A percentile compares a stretch with the other conserved stretches of the same genome.
These are phyloP conservation scores for Falco cherrug DNA, from an alignment of 2,797 vertebrate species.

Conservation along the genomic window DNA sequence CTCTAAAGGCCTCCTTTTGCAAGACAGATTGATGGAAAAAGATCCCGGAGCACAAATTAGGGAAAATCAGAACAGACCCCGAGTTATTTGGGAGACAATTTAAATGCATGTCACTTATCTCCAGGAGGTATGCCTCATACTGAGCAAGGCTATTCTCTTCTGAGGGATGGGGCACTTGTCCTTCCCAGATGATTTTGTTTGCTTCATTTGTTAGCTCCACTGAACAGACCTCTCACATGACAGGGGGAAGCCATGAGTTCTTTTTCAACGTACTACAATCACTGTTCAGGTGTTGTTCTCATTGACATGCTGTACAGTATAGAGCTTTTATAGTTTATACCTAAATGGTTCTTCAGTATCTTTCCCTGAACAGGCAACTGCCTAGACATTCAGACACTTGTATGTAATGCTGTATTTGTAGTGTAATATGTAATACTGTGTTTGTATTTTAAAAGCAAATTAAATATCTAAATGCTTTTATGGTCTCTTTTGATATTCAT, in stretches of 20 bases:
- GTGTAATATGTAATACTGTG: not conserved
- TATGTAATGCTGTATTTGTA: not conserved
- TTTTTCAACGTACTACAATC: not conserved
- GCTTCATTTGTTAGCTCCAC: not conserved
- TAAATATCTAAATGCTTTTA: not conserved
- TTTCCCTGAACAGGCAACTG: not conserved
- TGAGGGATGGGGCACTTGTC: rapidly evolving
- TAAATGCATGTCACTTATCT: not conserved
- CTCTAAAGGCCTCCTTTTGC: not conserved
- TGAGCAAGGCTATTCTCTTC: not conserved
- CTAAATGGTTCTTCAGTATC: not conserved
- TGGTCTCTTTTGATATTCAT: not conserved
- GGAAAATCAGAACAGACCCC: rapidly evolving
- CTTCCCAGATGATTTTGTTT: not conserved
- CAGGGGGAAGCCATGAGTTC: not conserved
- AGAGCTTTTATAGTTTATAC: not conserved
- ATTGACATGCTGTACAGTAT: not conserved
- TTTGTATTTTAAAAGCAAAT: not conserved
- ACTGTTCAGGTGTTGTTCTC: not conserved
- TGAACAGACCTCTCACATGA: not conserved
- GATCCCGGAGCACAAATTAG: not conserved
- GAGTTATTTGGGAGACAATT: not conserved
- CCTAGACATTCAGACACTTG: not conserved
- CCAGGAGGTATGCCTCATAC: not conserved
- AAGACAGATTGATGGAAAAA: not conserved